Evolutionary conservation across 2,797 vertebrate genomes (phyloP).

Genomic region (Cheirogaleus major): DNA sequence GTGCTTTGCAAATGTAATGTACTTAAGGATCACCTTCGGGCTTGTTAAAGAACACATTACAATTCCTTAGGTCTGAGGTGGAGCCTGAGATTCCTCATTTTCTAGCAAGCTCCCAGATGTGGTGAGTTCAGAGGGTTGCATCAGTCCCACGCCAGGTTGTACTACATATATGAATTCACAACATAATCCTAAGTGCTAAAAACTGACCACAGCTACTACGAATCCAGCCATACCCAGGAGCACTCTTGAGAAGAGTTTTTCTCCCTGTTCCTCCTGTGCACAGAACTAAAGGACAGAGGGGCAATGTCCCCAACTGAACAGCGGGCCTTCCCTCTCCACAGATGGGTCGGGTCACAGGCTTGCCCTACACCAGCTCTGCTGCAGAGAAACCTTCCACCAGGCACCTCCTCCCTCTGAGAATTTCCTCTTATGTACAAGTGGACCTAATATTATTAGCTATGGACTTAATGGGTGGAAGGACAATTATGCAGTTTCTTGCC

Average conservation of each 20-base stretch:
- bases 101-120: not conserved
- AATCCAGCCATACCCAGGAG: not conserved
- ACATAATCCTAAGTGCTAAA: not conserved
- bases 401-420: not conserved
- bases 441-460: not conserved
- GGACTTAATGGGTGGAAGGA: not conserved
- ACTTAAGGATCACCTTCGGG: not conserved
- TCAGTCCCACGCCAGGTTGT: not conserved
- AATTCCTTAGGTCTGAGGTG: not conserved
- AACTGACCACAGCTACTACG: not conserved
- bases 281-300: not conserved
- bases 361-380: not conserved
- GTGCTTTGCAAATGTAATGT: not conserved
- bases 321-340: not conserved
- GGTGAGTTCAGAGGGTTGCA: not conserved
- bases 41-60: not conserved
- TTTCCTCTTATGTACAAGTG: not conserved
- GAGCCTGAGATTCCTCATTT: not conserved
- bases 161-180: not conserved
- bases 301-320: not conserved
- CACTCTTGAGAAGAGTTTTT: not conserved
- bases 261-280: not conserved
- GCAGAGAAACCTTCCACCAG: not conserved
- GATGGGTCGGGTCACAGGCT: rapidly evolving
- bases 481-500: not conserved